Evolutionary conservation across 2,888 invertebrate genomes (phyloP).

Genomic region (Podabrus alpinus): DNA sequence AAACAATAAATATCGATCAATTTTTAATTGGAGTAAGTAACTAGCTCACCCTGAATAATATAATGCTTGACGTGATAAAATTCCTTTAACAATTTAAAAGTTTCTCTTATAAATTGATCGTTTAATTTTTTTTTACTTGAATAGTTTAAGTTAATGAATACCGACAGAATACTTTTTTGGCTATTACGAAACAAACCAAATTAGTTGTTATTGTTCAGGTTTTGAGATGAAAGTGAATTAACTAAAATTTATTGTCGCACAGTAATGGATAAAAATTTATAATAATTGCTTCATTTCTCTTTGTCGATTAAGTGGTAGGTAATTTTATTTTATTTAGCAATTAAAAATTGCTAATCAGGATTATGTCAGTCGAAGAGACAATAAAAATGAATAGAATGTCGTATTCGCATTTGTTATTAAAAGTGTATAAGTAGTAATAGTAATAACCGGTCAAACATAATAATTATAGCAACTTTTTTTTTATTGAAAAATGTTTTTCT

Average conservation of each 20-base stretch:
- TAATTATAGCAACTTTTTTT: conserved; percentile 42
- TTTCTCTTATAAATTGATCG: background rate
- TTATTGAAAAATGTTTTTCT: conserved; percentile 43
- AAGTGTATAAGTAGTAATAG: conserved; percentile 19
- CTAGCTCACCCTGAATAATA: conserved; percentile 41
- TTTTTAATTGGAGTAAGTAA: conserved; percentile 56
- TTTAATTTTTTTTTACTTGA: background rate
- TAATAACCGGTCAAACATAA: conserved; percentile 35
- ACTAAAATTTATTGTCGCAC: background rate
- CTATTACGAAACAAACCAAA: background rate
- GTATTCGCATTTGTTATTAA: conserved; percentile 11
- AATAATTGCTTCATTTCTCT: background rate
- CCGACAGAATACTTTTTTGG: background rate
- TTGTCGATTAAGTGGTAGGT: background rate
- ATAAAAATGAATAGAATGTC: conserved; percentile 18
- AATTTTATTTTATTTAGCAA: background rate
- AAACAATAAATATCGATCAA: conserved; percentile 56
- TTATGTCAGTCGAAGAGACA: background rate
- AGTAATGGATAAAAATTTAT: background rate
- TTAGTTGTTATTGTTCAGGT: background rate
- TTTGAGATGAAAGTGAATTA: background rate
- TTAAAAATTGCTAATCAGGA: conserved; percentile 3
- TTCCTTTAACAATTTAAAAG: background rate
- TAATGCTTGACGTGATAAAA: background rate
- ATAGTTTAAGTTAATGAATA: background rate